Evolutionary conservation across 2,888 invertebrate genomes (phyloP).

Genomic region (Drosophila basisetae): DNA sequence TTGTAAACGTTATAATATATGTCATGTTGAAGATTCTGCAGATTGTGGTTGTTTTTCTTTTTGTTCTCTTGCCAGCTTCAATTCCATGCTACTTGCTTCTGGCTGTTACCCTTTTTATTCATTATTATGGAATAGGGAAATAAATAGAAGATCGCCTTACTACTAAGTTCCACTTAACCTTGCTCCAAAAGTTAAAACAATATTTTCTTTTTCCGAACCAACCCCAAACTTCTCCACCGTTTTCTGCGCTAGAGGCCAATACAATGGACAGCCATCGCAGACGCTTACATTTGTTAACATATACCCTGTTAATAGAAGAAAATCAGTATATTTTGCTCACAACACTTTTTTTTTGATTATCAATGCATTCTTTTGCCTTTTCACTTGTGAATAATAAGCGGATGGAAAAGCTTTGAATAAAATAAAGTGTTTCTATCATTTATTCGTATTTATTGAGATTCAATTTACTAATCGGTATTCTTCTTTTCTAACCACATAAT

Average conservation of each 20-base stretch:
- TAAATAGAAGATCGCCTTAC: constrained; percentile 19
- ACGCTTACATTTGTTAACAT: constrained; percentile 47
- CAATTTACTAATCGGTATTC: background rate
- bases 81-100: background rate
- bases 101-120: constrained; percentile 3
- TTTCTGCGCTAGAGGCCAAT: constrained; percentile 31
- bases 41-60: background rate
- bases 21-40: background rate
- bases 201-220: constrained; percentile 70
- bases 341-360: background rate
- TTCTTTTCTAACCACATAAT: background rate
- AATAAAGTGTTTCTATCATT: accelerated
- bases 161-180: constrained; percentile 56
- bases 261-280: constrained; percentile 1
- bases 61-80: background rate
- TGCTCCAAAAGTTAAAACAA: constrained; percentile 80
- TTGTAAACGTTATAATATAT: background rate
- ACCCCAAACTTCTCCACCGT: constrained; percentile 31
- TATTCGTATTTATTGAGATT: background rate
- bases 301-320: constrained; percentile 1
- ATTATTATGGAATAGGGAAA: background rate
- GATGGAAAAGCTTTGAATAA: background rate
- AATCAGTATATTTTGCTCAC: background rate
- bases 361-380: too few relatives aligned
- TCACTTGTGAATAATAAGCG: too few relatives aligned